phyloP scores from a whole-genome alignment of 2,888 invertebrate genomes.

The Tolmerus cingulatus region DNA sequence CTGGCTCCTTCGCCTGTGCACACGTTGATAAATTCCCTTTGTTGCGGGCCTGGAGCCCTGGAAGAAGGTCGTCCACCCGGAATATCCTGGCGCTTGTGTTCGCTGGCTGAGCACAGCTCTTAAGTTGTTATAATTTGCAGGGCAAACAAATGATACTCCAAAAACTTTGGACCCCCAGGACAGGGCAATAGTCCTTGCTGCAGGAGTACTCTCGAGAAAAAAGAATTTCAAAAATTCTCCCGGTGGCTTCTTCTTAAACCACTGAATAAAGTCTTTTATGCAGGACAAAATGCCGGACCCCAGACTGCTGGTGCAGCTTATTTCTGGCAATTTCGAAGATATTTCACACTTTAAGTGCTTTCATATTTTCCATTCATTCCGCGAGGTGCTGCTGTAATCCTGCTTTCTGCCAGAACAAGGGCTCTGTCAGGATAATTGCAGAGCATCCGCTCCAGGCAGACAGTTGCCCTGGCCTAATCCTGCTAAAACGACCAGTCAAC shows the following conservation, averaged over 20 bases:
- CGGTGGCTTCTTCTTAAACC: background rate
- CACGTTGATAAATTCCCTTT: slow-evolving; percentile 6
- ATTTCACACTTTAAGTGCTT: background rate
- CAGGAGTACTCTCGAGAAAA: background rate
- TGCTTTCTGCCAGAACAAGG: background rate
- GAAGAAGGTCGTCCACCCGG: background rate
- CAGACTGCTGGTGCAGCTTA: background rate
- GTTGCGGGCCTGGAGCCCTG: background rate
- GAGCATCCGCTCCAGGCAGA: background rate
- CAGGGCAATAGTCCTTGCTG: background rate
- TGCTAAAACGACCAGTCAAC: background rate
- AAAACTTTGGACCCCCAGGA: background rate
- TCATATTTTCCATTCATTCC: background rate
- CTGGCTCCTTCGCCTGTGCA: background rate
- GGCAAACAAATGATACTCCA: slow-evolving; percentile 16
- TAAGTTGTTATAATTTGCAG: slow-evolving; percentile 20
- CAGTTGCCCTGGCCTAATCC: background rate
- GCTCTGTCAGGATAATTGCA: background rate
- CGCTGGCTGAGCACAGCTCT: background rate
- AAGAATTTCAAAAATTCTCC: background rate
- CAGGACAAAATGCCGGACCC: background rate
- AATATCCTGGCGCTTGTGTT: background rate
- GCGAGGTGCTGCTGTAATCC: background rate
- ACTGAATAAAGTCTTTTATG: background rate
- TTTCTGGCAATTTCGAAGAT: background rate